Evolutionary conservation across 1,140 invertebrate genomes (phyloP), one percentile per base, ranked within the genome.

Genomic region (Plectus sambesii): DNA sequence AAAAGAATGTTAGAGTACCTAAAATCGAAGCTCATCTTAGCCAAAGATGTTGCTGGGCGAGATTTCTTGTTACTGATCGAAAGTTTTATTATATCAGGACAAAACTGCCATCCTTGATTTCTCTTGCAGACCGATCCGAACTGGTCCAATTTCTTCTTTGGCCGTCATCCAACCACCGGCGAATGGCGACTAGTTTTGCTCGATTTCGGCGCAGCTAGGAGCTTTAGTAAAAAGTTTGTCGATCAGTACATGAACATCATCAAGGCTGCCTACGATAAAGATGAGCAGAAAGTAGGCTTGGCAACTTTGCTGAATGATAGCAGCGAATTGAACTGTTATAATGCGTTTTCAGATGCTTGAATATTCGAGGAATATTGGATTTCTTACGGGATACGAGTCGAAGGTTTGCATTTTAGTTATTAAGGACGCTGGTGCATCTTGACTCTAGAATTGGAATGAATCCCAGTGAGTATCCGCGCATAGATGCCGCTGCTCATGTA

Each of bases 121-220:
- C 19, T 38, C 22, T 2, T 42, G 36, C 90, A 99, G 76, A 98
- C 93, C 2, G 93, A 99, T 77, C 92, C 93, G 0, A 99, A 98
- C 73, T 99, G 93, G 93, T 86, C 90, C 0, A 99, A 99, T 67
- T 99, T 98, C 71, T 82, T 97, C 47, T 96, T 93, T 61, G 86
- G 93, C 68, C 73, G 77, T 0, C 75, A 80, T 56, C 25, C 69
- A 86, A 33, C 22, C 12, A 67, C 58, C 25, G 55, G 50, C 4
- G 53, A 56, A 15, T 47, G 51, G 6, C 43, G 60, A 77, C 74
- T 98, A 19, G 77, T 85, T 55, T 73, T 99, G 2, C 72, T 99
- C 29, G 94, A 99, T 74, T 99, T 99, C 75, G 94, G 94, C 1
- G 92, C 94, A 0, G 89, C 85, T 49, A 74, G 92, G 41, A 79